Base-by-base conservation (phyloP, 2,113 vertebrate genomes). In the Oryzias javanicus region DNA sequence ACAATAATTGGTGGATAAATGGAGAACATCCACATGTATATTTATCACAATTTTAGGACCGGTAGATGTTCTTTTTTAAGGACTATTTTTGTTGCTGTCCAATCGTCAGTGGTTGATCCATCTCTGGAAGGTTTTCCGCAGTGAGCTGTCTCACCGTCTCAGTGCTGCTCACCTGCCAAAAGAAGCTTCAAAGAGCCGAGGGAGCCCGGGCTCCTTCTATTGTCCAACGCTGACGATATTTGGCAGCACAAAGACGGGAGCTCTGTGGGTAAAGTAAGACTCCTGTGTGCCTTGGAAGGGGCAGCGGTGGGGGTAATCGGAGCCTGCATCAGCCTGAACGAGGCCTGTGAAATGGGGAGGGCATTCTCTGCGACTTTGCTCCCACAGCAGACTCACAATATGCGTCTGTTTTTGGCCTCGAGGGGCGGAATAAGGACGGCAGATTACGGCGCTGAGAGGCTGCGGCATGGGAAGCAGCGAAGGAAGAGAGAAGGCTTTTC, bases 361-460 rank as follows among this genome's bases (percentile, higher is more conserved):
- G 35, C 56, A 40, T 53, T 86, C 86, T 79, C 72, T 68, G 72
- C 20, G 54, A 68, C 70, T 80, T 58, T 59, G 75, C 87, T 89
- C 88, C 87, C 87, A 90, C 88, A 85, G 76, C 62, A 12, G 82
- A 64, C 56, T 75, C 61, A 86, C 87, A 88, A 89, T 83, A 79
- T 80, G 67, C 54, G 73, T 57, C 82, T 89, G 70, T 86, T 68
- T 86, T 70, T 65, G 60, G 70, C 64, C 67, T 45, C 42, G 35
- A 15, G 51, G 24, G 65, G 19, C 48, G 60, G 72, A 68, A 83
- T 41, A 46, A 72, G 64, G 68, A 54, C n/a, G 16, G 67, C 57
- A 74, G 79, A 86, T 88, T 86, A 83, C 50, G 22, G 82, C 64
- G 80, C 85, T 83, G 86, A 90, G 82, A 86, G 86, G 73, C 50